These are phyloP conservation scores for Calameuta pallipes DNA, from an alignment of 2,888 invertebrate species.

Conservation along the genomic window DNA sequence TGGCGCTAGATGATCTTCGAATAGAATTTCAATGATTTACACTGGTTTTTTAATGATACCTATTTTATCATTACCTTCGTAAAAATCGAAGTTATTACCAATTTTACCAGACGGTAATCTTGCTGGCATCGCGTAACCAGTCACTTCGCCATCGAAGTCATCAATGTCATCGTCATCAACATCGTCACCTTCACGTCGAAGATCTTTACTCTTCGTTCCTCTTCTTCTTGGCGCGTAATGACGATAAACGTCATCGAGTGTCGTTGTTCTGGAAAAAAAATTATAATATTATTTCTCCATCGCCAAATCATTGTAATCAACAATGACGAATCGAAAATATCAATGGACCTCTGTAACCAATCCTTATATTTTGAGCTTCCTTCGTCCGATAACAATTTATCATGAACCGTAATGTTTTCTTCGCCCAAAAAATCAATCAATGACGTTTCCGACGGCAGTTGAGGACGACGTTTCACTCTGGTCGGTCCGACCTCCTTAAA, in stretches of 20 bases:
- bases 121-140: conserved; percentile 68
- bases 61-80: conserved; percentile 29
- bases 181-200: conserved; percentile 58
- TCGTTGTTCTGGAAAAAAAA: conserved; percentile 71
- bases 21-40: conserved; percentile 2
- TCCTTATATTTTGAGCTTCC: conserved; percentile 80
- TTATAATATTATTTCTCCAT: not conserved
- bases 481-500: conserved; percentile 71
- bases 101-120: conserved; percentile 53
- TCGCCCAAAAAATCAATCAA: conserved; percentile 43
- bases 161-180: conserved; percentile 60
- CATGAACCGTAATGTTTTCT: conserved; percentile 63
- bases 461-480: conserved; percentile 65
- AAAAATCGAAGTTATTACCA: conserved; percentile 33
- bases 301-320: not conserved
- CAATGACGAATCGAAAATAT: conserved; percentile 3
- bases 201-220: conserved; percentile 51
- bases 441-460: conserved; percentile 58
- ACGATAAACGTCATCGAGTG: conserved; percentile 77
- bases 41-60: conserved; percentile 6
- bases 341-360: conserved; percentile 77
- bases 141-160: conserved; percentile 74
- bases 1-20: conserved; percentile 42
- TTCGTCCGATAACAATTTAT: conserved; percentile 73
- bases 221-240: conserved; percentile 68